Percentiles rank a stretch among this genome's conserved stretches.
Evolutionary conservation across 2,888 invertebrate species (phyloP).

Genomic region (Tachina grossa): DNA sequence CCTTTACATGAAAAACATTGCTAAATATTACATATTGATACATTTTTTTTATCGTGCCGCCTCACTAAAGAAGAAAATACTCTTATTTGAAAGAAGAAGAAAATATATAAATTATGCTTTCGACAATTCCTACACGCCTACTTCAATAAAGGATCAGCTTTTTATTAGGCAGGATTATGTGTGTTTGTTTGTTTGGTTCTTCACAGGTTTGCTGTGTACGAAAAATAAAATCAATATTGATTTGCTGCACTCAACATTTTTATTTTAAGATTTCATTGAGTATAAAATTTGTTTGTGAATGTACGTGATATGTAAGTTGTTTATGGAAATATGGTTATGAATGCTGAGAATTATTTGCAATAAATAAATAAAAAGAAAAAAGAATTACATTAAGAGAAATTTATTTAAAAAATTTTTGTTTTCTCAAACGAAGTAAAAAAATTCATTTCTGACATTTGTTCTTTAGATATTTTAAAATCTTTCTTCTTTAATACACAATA

Average conservation of each 20-base stretch:
- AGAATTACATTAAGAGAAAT: background rate
- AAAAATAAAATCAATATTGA: slow-evolving; percentile 26
- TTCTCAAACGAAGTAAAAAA: background rate
- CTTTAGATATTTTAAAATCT: too few species aligned
- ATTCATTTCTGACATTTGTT: background rate
- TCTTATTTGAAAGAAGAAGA: slow-evolving; percentile 7
- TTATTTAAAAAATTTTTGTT: background rate
- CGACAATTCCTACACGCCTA: background rate
- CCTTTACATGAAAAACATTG: background rate
- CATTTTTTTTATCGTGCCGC: background rate
- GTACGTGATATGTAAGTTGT: slow-evolving; percentile 39
- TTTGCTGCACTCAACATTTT: slow-evolving; percentile 20
- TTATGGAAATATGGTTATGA: background rate
- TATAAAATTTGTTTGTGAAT: slow-evolving; percentile 28
- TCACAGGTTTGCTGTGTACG: background rate
- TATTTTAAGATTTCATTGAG: slow-evolving; percentile 12
- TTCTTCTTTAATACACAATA: too few species aligned
- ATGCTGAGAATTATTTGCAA: background rate
- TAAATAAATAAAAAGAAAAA: background rate
- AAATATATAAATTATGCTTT: slow-evolving; percentile 11
- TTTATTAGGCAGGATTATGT: slow-evolving; percentile 19
- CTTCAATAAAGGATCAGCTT: slow-evolving; percentile 20
- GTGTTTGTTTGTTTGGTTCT: slow-evolving; percentile 16
- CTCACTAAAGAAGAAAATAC: slow-evolving; percentile 1
- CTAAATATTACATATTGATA: too few species aligned